phyloP scores from a whole-genome alignment of 2,113 vertebrate species.

The Marmota flaviventris region DNA sequence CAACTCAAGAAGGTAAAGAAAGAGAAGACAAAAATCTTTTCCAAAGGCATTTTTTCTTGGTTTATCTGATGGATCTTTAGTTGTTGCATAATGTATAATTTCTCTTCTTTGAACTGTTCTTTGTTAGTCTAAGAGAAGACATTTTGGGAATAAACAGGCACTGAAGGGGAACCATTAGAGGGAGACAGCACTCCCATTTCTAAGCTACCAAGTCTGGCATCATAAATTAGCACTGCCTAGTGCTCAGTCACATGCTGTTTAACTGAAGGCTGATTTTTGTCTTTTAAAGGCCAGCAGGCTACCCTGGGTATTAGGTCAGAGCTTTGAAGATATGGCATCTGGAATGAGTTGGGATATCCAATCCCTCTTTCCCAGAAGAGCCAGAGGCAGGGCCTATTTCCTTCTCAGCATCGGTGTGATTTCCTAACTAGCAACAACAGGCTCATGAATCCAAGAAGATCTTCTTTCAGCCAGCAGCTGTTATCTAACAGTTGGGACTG shows the following conservation, averaged over 20 bases:
- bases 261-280: conserved; percentile 21
- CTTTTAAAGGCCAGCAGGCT: conserved; percentile 36
- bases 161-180: neutral
- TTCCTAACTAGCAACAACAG: neutral
- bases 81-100: neutral
- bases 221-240: neutral
- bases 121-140: neutral
- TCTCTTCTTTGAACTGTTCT: neutral
- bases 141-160: neutral
- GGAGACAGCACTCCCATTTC: neutral
- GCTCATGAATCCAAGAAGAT: conserved; percentile 33
- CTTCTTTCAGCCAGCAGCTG: conserved; percentile 50
- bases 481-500: conserved; percentile 37
- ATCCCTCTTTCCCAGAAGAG: conserved; percentile 26
- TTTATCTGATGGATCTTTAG: neutral
- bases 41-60: neutral
- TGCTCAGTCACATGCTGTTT: conserved; percentile 3
- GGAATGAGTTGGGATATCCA: conserved; percentile 39
- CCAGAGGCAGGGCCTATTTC: neutral
- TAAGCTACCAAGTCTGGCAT: neutral
- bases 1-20: conserved; percentile 21
- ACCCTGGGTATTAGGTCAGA: neutral
- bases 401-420: neutral
- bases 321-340: conserved; percentile 48
- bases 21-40: neutral